Conservation (phyloP, 2,797 vertebrate species). For the Sylvilagus floridanus region DNA sequence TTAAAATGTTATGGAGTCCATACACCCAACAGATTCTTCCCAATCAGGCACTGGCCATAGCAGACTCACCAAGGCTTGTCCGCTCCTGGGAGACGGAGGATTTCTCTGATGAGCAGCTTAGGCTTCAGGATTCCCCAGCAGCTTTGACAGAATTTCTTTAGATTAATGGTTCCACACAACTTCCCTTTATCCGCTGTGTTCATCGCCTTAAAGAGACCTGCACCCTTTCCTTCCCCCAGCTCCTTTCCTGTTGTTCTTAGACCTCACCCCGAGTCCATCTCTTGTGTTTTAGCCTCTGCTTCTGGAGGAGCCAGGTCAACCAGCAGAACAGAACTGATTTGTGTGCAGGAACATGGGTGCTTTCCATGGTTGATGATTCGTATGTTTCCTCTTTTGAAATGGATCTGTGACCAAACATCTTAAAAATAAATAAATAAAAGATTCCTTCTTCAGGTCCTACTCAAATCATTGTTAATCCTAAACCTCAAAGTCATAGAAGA, state of each 20-base stretch:
- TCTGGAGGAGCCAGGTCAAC: background rate
- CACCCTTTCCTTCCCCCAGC: background rate
- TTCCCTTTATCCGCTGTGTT: background rate
- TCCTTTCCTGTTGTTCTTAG: background rate
- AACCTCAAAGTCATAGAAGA: background rate
- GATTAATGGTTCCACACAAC: too few species aligned
- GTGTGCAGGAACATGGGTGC: background rate
- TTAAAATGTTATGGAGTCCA: background rate
- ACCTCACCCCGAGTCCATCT: background rate
- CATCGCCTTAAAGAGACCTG: background rate
- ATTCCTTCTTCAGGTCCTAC: background rate
- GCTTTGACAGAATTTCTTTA: background rate
- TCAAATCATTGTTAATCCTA: background rate
- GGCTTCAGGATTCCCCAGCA: background rate
- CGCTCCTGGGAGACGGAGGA: background rate
- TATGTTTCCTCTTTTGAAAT: background rate
- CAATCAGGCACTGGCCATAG: background rate
- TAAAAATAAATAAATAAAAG: background rate
- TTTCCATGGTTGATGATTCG: background rate
- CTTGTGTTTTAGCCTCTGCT: background rate
- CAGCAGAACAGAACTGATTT: background rate
- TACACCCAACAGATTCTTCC: background rate
- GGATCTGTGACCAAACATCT: background rate
- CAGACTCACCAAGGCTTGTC: rapidly evolving
- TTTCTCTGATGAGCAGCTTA: background rate